Conservation (phyloP, 2,113 vertebrate genomes). For the Meleagris gallopavo region DNA sequence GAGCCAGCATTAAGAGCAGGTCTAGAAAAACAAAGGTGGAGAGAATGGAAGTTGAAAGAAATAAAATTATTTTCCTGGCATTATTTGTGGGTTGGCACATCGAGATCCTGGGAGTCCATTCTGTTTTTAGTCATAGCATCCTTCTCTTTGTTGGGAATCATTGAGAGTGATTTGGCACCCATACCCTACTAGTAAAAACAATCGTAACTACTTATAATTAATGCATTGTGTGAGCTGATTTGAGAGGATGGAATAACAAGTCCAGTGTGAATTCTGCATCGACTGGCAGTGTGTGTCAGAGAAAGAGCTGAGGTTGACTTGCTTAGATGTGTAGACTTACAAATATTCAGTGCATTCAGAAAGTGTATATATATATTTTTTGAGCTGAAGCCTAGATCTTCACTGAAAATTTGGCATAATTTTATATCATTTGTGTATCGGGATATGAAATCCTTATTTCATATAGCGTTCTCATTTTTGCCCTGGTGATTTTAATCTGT, state of each 20-base stretch:
- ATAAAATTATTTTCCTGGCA: not conserved
- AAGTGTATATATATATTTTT: not conserved
- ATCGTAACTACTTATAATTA: constrained; percentile 29
- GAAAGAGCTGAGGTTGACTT: not conserved
- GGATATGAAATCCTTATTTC: not conserved
- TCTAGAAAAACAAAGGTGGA: not conserved
- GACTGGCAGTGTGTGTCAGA: not conserved
- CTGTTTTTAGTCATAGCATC: constrained; percentile 37
- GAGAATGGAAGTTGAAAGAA: not conserved
- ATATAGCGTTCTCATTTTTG: not conserved
- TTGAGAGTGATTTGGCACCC: constrained; percentile 20
- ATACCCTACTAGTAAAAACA: constrained; percentile 21
- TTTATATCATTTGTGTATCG: not conserved
- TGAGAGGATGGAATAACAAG: not conserved
- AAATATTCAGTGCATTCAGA: not conserved
- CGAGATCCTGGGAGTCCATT: constrained; percentile 14
- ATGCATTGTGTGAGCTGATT: constrained; percentile 9
- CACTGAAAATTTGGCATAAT: not conserved
- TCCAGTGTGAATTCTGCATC: not conserved
- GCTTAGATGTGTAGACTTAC: not conserved
- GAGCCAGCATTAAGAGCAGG: not conserved
- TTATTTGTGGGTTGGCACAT: not conserved
- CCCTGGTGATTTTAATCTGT: not conserved
- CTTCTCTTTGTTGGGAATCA: constrained; percentile 24
- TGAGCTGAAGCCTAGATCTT: not conserved